Evolutionary conservation across 2,113 vertebrate species (phyloP), one percentile per base, ranked within the genome.

Genomic region (Cacatua alba): DNA sequence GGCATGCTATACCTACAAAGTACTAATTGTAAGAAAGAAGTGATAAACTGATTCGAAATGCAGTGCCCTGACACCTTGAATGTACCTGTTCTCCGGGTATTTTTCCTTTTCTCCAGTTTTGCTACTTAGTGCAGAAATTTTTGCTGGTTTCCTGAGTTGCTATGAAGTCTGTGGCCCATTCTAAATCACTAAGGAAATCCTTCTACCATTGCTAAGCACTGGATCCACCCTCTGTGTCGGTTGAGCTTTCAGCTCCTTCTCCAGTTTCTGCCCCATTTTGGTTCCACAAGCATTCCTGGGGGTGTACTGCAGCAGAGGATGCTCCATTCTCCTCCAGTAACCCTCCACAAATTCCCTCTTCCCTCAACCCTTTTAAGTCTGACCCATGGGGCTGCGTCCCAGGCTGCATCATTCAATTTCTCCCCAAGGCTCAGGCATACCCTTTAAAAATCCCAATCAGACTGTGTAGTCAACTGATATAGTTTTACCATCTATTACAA

Each of bases 181-280:
- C 37, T 67, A 17, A 31, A 16, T 41, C 8, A 0, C n/a, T 70
- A 51, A 67, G 17, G 31, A 93, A 70, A 67, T 63, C 24, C 43
- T 81, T 78, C 26, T 4, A 43, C 24, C 7, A 28, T 14, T 43
- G 87, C 37, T 71, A 69, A 65, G 13, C 35, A 69, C 9, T 35
- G 57, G 31, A 43, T 72, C 26, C 72, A 9, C n/a, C 7, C 0
- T 31, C 10, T 37, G 39, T 49, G 17, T n/a, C 2, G 1, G 23
- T 26, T 74, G 33, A 89, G 14, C 28, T 86, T 83, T 77, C 33
- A 86, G 2, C 19, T 44, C 26, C 16, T 89, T 76, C 25, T 72
- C 13, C 3, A 6, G n/a, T 86, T 17, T 57, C 35, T 70, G 13
- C 48, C 29, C 13, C 23, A 72, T 11, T 68, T 72, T 1, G 2